These are phyloP conservation scores for Acanthosepion lycidas DNA, from an alignment of 2,888 invertebrate genomes.

Conservation along the genomic window DNA sequence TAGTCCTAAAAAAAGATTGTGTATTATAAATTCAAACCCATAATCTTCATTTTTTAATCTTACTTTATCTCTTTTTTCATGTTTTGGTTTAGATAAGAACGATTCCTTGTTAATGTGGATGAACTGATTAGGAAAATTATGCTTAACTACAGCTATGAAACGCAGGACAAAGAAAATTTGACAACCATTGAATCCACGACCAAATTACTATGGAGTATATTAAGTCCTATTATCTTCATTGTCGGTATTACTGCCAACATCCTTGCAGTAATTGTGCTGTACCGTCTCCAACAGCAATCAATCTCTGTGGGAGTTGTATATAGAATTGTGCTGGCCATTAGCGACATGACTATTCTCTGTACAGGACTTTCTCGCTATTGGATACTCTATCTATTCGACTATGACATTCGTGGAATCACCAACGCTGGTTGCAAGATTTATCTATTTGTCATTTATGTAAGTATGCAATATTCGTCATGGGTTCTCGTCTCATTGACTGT, in stretches of 20 bases:
- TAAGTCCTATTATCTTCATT: background rate
- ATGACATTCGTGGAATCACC: background rate
- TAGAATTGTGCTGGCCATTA: conserved; percentile 49
- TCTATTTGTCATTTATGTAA: background rate
- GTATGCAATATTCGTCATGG: conserved; percentile 49
- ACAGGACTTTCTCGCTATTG: conserved; percentile 48
- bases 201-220: background rate
- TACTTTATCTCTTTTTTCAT: background rate
- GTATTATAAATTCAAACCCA: too few relatives aligned
- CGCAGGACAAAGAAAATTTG: background rate
- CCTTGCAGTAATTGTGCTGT: background rate
- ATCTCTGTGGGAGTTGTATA: background rate
- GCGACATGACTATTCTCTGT: conserved; percentile 51
- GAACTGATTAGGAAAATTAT: background rate
- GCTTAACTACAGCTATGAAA: background rate
- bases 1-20: too few relatives aligned
- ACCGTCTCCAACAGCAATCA: background rate
- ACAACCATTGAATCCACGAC: background rate
- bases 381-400: background rate
- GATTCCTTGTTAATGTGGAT: background rate
- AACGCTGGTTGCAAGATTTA: background rate
- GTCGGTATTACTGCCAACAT: background rate
- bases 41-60: background rate
- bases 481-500: conserved; percentile 46
- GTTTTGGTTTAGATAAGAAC: background rate